These are phyloP conservation scores for Nyctibius bracteatus DNA, from an alignment of 2,113 vertebrate species.

Conservation along the genomic window DNA sequence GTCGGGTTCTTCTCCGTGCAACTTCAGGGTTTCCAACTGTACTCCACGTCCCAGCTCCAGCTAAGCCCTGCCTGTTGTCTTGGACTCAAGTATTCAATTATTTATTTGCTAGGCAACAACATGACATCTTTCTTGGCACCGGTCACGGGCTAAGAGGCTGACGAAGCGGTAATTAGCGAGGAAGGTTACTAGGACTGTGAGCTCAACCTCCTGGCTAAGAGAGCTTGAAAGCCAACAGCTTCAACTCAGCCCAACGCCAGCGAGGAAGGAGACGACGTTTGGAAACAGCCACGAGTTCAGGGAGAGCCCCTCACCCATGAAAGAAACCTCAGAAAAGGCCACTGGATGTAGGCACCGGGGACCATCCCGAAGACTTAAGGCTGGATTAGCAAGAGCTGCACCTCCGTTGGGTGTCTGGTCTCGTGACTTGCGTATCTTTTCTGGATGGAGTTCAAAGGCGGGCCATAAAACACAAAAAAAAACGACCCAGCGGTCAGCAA, in stretches of 20 bases:
- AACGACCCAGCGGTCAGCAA: background rate
- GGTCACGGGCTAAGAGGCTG: background rate
- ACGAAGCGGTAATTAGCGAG: background rate
- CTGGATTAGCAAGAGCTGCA: background rate
- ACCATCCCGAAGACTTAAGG: background rate
- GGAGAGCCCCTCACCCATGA: rapidly evolving
- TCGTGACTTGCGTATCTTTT: background rate
- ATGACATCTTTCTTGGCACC: constrained; percentile 1
- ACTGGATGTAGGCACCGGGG: rapidly evolving
- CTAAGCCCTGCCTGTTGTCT: background rate
- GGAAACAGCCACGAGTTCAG: rapidly evolving
- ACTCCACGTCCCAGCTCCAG: background rate
- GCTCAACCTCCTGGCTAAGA: background rate
- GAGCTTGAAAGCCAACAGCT: background rate
- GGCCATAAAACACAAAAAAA: no score
- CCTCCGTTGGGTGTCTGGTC: background rate
- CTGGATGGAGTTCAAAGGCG: background rate
- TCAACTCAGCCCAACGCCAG: background rate
- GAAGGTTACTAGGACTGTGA: background rate
- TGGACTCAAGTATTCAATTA: background rate
- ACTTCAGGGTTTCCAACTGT: background rate
- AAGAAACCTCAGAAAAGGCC: background rate
- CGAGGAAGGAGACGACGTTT: rapidly evolving
- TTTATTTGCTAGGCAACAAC: constrained; percentile 24
- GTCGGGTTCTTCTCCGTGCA: background rate